A percentile compares a stretch with the other conserved stretches of the same genome.
These are phyloP conservation scores for Malurus alboscapulatus DNA, from an alignment of 2,113 vertebrate genomes.

Conservation along the genomic window DNA sequence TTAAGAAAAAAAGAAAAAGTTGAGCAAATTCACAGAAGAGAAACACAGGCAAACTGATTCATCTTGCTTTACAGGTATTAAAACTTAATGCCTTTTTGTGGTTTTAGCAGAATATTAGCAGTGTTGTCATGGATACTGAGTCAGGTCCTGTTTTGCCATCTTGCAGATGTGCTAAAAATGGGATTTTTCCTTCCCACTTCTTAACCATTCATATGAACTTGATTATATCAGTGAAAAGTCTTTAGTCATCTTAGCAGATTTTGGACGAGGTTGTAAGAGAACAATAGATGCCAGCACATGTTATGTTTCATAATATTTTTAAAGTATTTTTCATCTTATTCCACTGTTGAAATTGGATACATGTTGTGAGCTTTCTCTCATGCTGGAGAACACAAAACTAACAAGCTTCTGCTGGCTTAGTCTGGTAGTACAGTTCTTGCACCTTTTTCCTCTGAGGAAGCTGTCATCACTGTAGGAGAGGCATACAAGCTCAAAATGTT, in stretches of 20 bases:
- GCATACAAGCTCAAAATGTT: neutral
- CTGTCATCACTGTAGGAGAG: neutral
- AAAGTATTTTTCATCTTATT: neutral
- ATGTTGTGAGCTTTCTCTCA: neutral
- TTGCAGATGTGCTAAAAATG: constrained; percentile 51
- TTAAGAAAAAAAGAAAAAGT: neutral
- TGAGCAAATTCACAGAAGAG: neutral
- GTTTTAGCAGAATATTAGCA: constrained; percentile 39
- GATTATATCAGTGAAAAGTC: neutral
- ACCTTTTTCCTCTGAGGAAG: neutral
- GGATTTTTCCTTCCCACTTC: neutral
- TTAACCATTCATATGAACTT: neutral
- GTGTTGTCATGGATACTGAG: constrained; percentile 69
- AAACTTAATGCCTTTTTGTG: constrained; percentile 56
- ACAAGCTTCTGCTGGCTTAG: neutral
- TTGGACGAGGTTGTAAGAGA: neutral
- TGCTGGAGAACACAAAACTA: neutral
- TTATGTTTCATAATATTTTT: neutral
- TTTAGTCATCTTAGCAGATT: neutral
- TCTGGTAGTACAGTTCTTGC: neutral
- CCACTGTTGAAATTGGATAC: neutral
- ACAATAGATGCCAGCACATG: neutral
- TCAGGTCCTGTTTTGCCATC: constrained; percentile 27
- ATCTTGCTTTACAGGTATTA: constrained; percentile 34
- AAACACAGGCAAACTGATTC: constrained; percentile 7